phyloP scores from a whole-genome alignment of 2,113 vertebrate species.

The Leptosomus discolor region DNA sequence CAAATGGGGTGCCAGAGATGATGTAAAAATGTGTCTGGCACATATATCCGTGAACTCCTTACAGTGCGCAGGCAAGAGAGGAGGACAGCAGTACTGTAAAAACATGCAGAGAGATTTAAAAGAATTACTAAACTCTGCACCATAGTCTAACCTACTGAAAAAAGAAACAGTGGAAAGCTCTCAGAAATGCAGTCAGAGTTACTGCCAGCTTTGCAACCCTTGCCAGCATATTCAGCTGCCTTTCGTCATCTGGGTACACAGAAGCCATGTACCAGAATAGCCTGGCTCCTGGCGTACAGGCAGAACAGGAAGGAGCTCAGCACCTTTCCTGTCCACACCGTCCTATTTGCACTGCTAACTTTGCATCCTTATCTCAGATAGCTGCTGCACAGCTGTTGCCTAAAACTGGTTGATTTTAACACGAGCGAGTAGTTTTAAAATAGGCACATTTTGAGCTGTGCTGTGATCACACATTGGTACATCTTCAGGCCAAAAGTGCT shows the following conservation, averaged over 20 bases:
- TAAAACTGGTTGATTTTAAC: background rate
- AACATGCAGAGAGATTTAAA: background rate
- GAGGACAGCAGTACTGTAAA: background rate
- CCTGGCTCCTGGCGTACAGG: background rate
- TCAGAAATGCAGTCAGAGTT: background rate
- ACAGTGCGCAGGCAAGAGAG: background rate
- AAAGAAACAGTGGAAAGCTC: background rate
- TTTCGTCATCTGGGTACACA: background rate
- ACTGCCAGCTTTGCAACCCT: background rate
- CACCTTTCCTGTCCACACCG: constrained; percentile 17
- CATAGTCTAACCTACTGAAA: background rate
- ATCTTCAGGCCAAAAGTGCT: background rate
- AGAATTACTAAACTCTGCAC: background rate
- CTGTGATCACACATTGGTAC: background rate
- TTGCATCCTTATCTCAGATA: constrained; percentile 1
- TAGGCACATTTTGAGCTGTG: background rate
- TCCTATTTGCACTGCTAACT: background rate
- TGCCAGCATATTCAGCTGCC: constrained; percentile 18
- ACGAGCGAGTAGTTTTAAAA: background rate
- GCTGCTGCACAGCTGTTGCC: constrained; percentile 38
- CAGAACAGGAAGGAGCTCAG: constrained; percentile 33
- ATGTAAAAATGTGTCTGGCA: background rate
- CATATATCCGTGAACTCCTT: background rate
- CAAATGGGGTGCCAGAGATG: background rate
- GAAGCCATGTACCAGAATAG: constrained; percentile 30